These are phyloP conservation scores for Micromesistius poutassou DNA, from an alignment of 2,797 vertebrate genomes.

Conservation along the genomic window DNA sequence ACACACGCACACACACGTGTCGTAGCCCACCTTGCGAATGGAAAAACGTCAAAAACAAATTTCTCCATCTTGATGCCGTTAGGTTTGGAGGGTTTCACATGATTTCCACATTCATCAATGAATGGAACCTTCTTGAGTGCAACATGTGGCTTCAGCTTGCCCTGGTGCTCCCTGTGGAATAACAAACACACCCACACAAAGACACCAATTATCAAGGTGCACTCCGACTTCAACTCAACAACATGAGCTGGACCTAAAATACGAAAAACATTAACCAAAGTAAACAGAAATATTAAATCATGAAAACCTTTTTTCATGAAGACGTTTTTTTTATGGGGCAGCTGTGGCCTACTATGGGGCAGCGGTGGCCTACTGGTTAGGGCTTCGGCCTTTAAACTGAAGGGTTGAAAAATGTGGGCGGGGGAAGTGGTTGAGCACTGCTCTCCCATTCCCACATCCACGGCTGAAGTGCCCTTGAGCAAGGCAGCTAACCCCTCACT, in stretches of 20 bases:
- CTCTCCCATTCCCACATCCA: too few species aligned
- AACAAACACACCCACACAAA: not conserved
- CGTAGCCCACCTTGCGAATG: constrained; percentile 82
- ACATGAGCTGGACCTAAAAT: too few species aligned
- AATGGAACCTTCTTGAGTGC: constrained; percentile 91
- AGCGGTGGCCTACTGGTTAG: too few species aligned
- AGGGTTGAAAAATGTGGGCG: too few species aligned
- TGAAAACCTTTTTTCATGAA: too few species aligned
- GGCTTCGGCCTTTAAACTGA: too few species aligned
- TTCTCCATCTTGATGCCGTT: constrained; percentile 99
- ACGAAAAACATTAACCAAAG: not conserved
- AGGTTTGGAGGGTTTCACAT: constrained; percentile 80
- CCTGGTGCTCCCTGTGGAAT: constrained; percentile 73
- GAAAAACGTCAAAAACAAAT: constrained; percentile 96
- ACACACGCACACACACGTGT: not conserved
- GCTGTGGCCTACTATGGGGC: too few species aligned
- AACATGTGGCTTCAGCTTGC: constrained; percentile 80
- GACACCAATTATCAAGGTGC: not conserved
- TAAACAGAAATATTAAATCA: not conserved
- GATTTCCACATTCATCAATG: constrained; percentile 80
- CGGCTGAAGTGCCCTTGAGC: too few species aligned
- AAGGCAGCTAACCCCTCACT: too few species aligned
- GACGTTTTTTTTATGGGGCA: too few species aligned
- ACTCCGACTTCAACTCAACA: not conserved
- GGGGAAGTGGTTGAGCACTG: too few species aligned